Conservation (phyloP, 2,113 vertebrate genomes). For the Notarius lentiginosus region DNA sequence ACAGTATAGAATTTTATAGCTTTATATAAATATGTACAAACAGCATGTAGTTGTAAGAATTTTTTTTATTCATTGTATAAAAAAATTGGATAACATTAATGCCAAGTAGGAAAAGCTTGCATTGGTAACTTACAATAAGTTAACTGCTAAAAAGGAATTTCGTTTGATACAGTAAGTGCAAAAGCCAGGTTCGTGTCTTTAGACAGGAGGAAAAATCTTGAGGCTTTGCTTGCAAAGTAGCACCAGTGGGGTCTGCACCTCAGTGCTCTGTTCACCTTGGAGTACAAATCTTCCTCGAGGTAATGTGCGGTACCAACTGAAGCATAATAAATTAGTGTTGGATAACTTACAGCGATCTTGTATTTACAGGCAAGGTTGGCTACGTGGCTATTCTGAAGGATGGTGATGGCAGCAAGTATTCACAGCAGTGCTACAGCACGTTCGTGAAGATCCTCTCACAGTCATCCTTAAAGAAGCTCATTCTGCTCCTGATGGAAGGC, state of each 20-base stretch:
- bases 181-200: conserved; percentile 42
- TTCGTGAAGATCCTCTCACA: conserved; percentile 77
- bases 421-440: conserved; percentile 73
- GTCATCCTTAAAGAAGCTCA: conserved; percentile 75
- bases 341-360: conserved; percentile 58
- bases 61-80: conserved; percentile 60
- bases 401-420: conserved; percentile 70
- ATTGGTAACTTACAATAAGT: conserved; percentile 72
- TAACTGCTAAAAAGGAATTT: conserved; percentile 67
- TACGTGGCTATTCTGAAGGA: conserved; percentile 57
- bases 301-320: conserved; percentile 60
- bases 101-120: conserved; percentile 62
- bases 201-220: conserved; percentile 22
- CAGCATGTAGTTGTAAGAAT: conserved; percentile 68
- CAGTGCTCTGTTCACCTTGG: conserved; percentile 63
- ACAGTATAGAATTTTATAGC: conserved; percentile 67
- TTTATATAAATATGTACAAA: conserved; percentile 80
- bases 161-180: conserved; percentile 67
- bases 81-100: conserved; percentile 62
- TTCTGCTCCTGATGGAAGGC: conserved; percentile 7
- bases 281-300: conserved; percentile 61
- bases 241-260: conserved; percentile 70
- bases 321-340: conserved; percentile 78
- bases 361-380: conserved; percentile 67
- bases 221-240: conserved; percentile 63